Base-by-base conservation (phyloP, 2,888 invertebrate genomes). In the Drosophila hamatofila region DNA sequence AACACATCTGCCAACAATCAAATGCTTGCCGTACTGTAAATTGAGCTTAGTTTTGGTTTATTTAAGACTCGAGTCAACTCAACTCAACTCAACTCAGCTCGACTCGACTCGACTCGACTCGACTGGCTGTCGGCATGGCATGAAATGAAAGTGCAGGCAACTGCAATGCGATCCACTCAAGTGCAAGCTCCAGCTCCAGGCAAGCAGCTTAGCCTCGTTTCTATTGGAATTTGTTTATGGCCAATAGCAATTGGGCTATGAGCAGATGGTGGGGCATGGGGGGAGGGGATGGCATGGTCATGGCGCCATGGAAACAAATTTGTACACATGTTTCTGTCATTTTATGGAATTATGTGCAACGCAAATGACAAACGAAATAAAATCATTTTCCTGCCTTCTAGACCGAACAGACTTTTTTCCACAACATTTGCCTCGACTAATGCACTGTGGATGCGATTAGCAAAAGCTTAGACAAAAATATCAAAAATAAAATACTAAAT, bases 281-380 rank as follows among this genome's bases (percentile, higher is more conserved):
- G 41, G 44, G 16, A 2, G 39, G 39, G 8, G 5, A 7, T 11
- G 12, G 42, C 21, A 42, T 44, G 51, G 51, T 30, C 30, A 63
- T 62, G 76, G 82, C 83, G 83, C 75, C 78, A 78, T 68, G 59
- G 74, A 75, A 75, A 85, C 87, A 85, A 90, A 90, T 86, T 89
- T 81, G 81, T 87, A 83, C 90, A 86, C 87, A 86, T 90, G 90
- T 90, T 90, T 89, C 79, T 86, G 90, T 90, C 86, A 88, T 83
- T 86, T 89, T 76, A 88, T 81, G 80, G 87, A 87, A 90, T 90
- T 86, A 86, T 84, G 83, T 77, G 83, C 77, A 88, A 70, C 72
- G 68, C 72, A 72, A 76, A 79, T 77, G 83, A 85, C 83, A 84
- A 72, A 69, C 80, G 86, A 82, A 85, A 82, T 89, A 89, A 85